Evolutionary conservation across 1,140 invertebrate species (phyloP).

Genomic region (Patella vulgata): DNA sequence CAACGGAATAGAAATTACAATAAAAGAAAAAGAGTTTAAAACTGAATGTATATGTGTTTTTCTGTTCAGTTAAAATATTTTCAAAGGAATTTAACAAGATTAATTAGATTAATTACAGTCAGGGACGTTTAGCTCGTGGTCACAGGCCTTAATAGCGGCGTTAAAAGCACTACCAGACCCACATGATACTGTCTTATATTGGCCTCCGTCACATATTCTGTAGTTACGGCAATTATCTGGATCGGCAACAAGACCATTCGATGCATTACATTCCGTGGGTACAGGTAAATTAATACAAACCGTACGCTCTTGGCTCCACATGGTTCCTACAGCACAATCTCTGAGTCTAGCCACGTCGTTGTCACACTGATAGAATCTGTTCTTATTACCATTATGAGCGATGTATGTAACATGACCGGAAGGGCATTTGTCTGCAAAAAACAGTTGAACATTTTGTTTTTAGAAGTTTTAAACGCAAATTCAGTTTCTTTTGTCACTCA

Average conservation of each 20-base stretch:
- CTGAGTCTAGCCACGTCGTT: constrained; percentile 8
- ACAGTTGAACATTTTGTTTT: too few relatives aligned
- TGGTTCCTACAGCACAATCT: background rate
- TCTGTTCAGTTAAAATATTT: too few relatives aligned
- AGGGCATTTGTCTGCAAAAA: constrained; percentile 15
- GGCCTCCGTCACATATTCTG: constrained; percentile 9
- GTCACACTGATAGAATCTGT: constrained; percentile 20
- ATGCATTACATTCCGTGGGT: too few relatives aligned
- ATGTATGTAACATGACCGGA: background rate
- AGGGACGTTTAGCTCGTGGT: constrained; percentile 2
- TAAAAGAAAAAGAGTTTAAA: too few relatives aligned
- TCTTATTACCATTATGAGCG: constrained; percentile 4
- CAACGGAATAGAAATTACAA: too few relatives aligned
- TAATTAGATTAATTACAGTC: constrained; percentile 3
- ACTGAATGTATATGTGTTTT: too few relatives aligned
- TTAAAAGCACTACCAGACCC: constrained; percentile 6
- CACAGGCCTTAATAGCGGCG: constrained; percentile 9
- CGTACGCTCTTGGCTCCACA: constrained; percentile 9
- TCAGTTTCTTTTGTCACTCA: too few relatives aligned
- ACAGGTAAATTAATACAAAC: constrained; percentile 2
- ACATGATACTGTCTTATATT: constrained; percentile 4
- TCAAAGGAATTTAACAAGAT: too few relatives aligned
- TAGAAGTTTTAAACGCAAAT: too few relatives aligned
- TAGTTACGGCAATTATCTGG: constrained; percentile 13
- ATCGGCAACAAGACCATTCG: too few relatives aligned